These are phyloP conservation scores for Gallinago stenura DNA, from an alignment of 2,797 vertebrate species.

Conservation along the genomic window DNA sequence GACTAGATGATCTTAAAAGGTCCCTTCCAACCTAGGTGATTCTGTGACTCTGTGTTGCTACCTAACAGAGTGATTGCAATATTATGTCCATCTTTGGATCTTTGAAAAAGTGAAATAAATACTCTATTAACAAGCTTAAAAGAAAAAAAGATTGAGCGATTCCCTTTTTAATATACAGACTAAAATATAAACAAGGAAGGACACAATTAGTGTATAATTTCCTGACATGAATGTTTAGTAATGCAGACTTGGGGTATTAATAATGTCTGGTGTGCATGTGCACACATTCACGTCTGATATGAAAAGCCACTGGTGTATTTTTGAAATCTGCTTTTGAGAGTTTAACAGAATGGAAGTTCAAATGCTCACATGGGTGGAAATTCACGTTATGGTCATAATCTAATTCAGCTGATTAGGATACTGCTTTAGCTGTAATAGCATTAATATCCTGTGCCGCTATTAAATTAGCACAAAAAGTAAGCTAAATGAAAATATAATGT, in stretches of 20 bases:
- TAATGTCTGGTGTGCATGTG: neutral
- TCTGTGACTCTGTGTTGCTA: neutral
- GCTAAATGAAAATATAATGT: neutral
- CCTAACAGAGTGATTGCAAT: neutral
- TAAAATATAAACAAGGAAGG: neutral
- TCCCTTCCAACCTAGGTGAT: too few species aligned
- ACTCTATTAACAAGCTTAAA: neutral
- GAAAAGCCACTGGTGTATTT: neutral
- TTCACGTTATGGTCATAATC: neutral
- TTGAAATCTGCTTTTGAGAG: neutral
- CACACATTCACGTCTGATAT: neutral
- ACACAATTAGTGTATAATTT: neutral
- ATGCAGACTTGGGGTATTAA: neutral
- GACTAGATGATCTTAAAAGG: too few species aligned
- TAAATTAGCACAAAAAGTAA: conserved; percentile 37
- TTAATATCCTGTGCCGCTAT: neutral
- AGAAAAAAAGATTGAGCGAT: neutral
- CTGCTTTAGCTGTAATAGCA: neutral
- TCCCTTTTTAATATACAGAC: neutral
- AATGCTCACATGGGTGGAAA: neutral
- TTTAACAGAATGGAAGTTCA: neutral
- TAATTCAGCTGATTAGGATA: neutral
- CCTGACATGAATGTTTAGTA: neutral
- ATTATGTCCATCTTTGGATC: neutral
- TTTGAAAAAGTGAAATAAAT: conserved; percentile 11